Percentiles rank a stretch among this genome's conserved stretches.
phyloP scores from a whole-genome alignment of 1,140 invertebrate species.

The Hermetia illucens region DNA sequence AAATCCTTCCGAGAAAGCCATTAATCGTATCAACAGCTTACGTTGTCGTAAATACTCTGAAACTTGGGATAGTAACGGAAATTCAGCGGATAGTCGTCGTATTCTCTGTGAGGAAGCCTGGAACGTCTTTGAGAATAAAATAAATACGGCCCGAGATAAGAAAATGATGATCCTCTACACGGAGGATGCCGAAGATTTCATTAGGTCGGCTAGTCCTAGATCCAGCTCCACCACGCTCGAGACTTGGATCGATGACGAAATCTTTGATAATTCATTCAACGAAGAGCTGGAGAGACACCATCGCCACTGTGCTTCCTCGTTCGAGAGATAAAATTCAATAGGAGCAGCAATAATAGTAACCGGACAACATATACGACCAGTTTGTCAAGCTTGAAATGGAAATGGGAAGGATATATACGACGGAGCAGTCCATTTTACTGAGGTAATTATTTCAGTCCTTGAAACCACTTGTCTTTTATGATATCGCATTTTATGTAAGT shows the following conservation, averaged over 20 bases:
- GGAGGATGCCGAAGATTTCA: conserved; percentile 12
- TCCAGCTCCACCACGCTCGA: conserved; percentile 27
- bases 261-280: conserved; percentile 6
- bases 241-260: conserved; percentile 25
- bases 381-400: too few species aligned
- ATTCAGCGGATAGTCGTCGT: conserved; percentile 15
- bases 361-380: too few species aligned
- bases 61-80: conserved; percentile 29
- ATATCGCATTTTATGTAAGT: too few species aligned
- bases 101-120: not conserved
- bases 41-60: conserved; percentile 20
- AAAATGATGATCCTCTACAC: conserved; percentile 2
- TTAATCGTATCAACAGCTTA: not conserved
- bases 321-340: too few species aligned
- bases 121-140: conserved; percentile 11
- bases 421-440: too few species aligned
- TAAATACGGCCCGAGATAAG: conserved; percentile 10
- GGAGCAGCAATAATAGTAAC: too few species aligned
- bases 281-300: conserved; percentile 2
- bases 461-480: too few species aligned
- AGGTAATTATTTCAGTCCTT: too few species aligned
- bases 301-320: too few species aligned
- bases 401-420: too few species aligned
- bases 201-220: conserved; percentile 23
- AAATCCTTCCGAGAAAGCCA: not conserved